Base-by-base conservation (phyloP, 2,113 vertebrate species). In the Propithecus coquereli region DNA sequence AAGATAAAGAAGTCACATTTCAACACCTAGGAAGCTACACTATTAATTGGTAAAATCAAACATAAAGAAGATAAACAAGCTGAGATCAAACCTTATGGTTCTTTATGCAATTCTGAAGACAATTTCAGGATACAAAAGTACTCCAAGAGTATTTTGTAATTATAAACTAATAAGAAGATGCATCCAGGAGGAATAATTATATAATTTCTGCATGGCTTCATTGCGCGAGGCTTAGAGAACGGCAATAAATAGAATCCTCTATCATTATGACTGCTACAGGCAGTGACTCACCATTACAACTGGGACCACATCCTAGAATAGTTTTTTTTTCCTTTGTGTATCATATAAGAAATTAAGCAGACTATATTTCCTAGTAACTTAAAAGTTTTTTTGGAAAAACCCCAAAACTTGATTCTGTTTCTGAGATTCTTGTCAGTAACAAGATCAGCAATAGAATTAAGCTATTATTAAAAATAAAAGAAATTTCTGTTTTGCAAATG, bases 161-260 rank as follows among this genome's bases (percentile, higher is more conserved):
- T 98, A 98, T 94, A 98, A 98, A 98, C 96, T 98, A 98, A 97
- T 98, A 97, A 98, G 97, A 98, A 97, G 97, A 98, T 90, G 14
- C 97, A 98, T 98, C 98, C 98, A 98, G 98, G 98, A 99, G 98
- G 98, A 98, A 99, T 98, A 98, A 99, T 98, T 98, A 98, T 95
- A 98, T 98, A 98, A 99, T 98, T 98, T 98, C 96, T 94, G 68
- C 97, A 85, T 84, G 97, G 98, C 97, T 97, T 98, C 95, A 80
- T 94, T 94, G 96, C 95, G 94, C n/a, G 76, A 97, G 79, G 97
- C 97, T 97, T 59, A 90, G 97, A 96, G 94, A 97, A 97, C 34
- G 1, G 97, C 97, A 98, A 98, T 98, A 99, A 98, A 98, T 98
- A 98, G 98, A 91, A 96, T 97, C 97, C 97, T 96, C 87, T 98